phyloP scores from a whole-genome alignment of 2,888 invertebrate genomes.

The Drosophila hawaiiensis region DNA sequence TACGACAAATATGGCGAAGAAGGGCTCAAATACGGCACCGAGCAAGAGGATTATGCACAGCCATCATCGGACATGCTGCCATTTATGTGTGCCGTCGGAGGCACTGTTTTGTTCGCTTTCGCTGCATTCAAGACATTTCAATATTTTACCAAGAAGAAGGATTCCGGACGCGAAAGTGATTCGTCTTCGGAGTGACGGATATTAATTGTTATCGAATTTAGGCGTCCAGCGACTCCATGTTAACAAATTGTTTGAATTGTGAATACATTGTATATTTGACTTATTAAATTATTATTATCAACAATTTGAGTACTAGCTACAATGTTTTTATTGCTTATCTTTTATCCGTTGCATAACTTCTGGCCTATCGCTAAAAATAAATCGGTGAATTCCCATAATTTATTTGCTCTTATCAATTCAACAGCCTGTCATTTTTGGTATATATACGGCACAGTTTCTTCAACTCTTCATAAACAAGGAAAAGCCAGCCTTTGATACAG shows the following conservation, averaged over 20 bases:
- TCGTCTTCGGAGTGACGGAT: slow-evolving; percentile 46
- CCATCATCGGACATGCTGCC: slow-evolving; percentile 65
- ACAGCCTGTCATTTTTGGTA: neutral
- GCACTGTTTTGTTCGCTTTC: slow-evolving; percentile 64
- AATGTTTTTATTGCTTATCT: neutral
- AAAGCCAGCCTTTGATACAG: neutral
- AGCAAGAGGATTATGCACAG: slow-evolving; percentile 22
- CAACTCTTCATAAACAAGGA: neutral
- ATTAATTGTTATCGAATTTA: slow-evolving; percentile 1
- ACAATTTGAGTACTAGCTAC: neutral
- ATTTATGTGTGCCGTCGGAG: slow-evolving; percentile 64
- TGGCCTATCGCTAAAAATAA: neutral
- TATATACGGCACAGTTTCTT: neutral
- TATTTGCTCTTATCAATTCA: neutral
- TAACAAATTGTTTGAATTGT: slow-evolving; percentile 3
- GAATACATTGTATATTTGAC: neutral
- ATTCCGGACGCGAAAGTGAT: slow-evolving; percentile 26
- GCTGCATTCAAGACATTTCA: slow-evolving; percentile 68
- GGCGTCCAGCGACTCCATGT: neutral
- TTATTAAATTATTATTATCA: neutral
- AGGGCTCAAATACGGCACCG: slow-evolving; percentile 38
- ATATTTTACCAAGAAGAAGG: slow-evolving; percentile 62
- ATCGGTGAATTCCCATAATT: neutral
- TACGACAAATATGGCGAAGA: slow-evolving; percentile 64
- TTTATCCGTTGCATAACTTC: neutral